A percentile compares a stretch with the other conserved stretches of the same genome.
Conservation (phyloP, 2,797 vertebrate genomes). For the Typhlichthys subterraneus region DNA sequence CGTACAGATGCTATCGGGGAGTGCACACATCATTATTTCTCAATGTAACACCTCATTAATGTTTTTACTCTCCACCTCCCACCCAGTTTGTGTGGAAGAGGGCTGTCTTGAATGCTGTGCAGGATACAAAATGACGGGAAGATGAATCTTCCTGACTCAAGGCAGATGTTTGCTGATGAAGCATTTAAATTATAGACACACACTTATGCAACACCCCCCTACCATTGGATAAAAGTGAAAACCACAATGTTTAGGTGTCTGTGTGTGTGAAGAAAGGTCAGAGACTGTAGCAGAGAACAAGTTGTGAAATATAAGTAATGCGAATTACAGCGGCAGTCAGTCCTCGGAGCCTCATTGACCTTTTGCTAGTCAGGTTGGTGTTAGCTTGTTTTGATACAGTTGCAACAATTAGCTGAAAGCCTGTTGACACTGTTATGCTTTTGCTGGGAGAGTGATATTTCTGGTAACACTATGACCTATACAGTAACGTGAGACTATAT, state of each 20-base stretch:
- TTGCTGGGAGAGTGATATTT: constrained; percentile 19
- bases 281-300: constrained; percentile 49
- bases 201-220: constrained; percentile 17
- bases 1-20: constrained; percentile 84
- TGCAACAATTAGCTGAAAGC: constrained; percentile 20
- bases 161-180: constrained; percentile 66
- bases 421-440: background rate
- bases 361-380: constrained; percentile 47
- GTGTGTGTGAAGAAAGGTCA: constrained; percentile 63
- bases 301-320: constrained; percentile 60
- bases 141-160: constrained; percentile 79
- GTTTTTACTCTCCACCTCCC: constrained; percentile 37
- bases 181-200: constrained; percentile 64
- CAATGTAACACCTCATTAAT: constrained; percentile 84
- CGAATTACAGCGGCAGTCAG: constrained; percentile 32
- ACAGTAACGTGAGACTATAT: constrained; percentile 17
- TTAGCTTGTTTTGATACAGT: constrained; percentile 45
- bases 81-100: constrained; percentile 49
- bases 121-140: constrained; percentile 73
- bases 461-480: constrained; percentile 5
- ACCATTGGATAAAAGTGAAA: constrained; percentile 33
- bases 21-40: constrained; percentile 80
- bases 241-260: constrained; percentile 32
- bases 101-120: constrained; percentile 68
- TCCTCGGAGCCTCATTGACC: constrained; percentile 46